Evolutionary conservation across 2,888 invertebrate species (phyloP), one percentile per base, ranked within the genome.

Genomic region (Gymnocheta viridis): DNA sequence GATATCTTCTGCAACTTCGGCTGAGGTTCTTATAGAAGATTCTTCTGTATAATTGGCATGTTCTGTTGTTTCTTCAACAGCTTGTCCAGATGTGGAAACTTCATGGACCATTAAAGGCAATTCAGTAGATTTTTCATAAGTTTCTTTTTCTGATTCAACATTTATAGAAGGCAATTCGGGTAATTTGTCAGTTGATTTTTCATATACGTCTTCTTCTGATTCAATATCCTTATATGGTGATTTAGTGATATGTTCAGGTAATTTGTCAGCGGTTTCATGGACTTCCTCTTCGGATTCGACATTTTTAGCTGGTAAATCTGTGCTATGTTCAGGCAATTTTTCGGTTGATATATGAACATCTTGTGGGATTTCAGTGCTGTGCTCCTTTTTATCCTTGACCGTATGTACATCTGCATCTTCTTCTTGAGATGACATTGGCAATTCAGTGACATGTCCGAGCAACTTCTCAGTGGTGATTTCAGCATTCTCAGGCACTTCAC

Each of bases 1-100:
- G 49, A 85, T 85, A 12, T 87, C 86, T 38, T 87, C 82, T 74
- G 86, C 85, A 0, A 54, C 17, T 49, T 86, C 86, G 9, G 86
- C 73, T 35, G 73, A 51, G 0, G 22, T 64, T 60, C 60, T 78
- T 29, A 70, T 73, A 7, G 66, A 47, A 22, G 49, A 64, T 27
- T 77, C 76, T 47, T 70, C 66, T 51, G 32, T 64, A 10, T 84
- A 80, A 60, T 22, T 6, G 17, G 19, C 56, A 24, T 22, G 14
- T 66, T 85, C 82, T 27, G 79, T 70, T 6, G 78, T 56, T 66
- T 66, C 29, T 7, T 86, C 79, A 69, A 85, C 74, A 29, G 74
- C 74, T 29, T 84, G 62, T 51, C 51, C 81, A 24, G 69, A 38
- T n/a, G 77, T 81, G 7, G 77, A 24, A 4, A 27, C 49, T n/a